Conservation (phyloP, 2,113 vertebrate genomes). For the Strigops habroptila region DNA sequence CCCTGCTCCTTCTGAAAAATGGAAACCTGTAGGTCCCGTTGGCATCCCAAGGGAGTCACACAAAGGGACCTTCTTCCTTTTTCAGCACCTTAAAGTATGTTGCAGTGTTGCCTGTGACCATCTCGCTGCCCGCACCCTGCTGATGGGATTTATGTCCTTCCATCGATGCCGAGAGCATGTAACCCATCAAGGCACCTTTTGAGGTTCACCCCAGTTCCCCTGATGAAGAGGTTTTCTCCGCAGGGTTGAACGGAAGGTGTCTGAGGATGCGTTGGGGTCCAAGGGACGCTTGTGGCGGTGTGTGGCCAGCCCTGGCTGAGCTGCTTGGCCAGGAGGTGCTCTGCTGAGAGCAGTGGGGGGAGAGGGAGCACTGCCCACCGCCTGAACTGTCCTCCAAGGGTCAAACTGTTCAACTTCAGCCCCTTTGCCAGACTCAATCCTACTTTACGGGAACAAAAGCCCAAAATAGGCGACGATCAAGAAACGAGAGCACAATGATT, state of each 20-base stretch:
- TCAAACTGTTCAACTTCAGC: conserved; percentile 81
- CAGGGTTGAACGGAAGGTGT: neutral
- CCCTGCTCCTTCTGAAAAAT: rapidly evolving
- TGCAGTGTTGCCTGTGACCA: neutral
- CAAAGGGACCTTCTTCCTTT: neutral
- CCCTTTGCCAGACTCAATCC: conserved; percentile 66
- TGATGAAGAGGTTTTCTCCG: rapidly evolving
- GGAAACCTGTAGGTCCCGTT: neutral
- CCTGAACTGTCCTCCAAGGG: conserved; percentile 72
- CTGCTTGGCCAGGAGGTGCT: neutral
- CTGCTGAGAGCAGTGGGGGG: neutral
- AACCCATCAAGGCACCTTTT: neutral
- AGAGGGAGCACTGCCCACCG: neutral
- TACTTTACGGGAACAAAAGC: conserved; percentile 75
- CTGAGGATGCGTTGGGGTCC: rapidly evolving
- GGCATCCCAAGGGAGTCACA: no score
- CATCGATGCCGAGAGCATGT: rapidly evolving
- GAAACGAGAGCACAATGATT: conserved; percentile 70
- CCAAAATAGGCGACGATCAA: conserved; percentile 66
- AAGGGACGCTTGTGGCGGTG: conserved; percentile 69
- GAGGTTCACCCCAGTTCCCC: neutral
- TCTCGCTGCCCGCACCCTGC: neutral
- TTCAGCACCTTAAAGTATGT: neutral
- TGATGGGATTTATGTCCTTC: neutral
- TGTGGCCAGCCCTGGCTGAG: neutral